These are phyloP conservation scores for Leptopilina drosophilae DNA, from an alignment of 2,888 invertebrate genomes.

Conservation along the genomic window DNA sequence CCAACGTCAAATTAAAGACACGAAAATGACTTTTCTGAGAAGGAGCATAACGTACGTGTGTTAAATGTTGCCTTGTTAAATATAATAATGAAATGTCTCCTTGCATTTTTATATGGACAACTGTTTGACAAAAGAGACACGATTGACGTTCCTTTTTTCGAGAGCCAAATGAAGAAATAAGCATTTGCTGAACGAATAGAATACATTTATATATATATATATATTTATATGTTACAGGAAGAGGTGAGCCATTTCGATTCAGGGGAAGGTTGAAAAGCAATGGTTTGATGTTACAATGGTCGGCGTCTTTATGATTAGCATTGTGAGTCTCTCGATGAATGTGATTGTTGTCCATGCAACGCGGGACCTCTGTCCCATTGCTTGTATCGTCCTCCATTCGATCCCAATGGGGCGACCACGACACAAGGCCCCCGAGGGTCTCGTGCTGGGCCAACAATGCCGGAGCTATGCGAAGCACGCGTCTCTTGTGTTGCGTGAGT, in stretches of 20 bases:
- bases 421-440: conserved; percentile 63
- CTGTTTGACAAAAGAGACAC: conserved; percentile 40
- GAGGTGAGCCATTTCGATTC: conserved; percentile 52
- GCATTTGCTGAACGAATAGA: conserved; percentile 52
- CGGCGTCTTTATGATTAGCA: conserved; percentile 77
- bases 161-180: conserved; percentile 60
- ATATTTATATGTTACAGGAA: conserved; percentile 2
- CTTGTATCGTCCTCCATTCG: conserved; percentile 57
- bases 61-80: no score
- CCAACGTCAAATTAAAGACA: no score
- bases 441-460: conserved; percentile 73
- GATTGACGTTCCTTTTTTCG: conserved; percentile 26
- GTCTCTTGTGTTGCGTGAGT: conserved; percentile 71
- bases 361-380: conserved; percentile 61
- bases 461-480: conserved; percentile 76
- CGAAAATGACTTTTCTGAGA: no score
- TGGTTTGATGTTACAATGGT: conserved; percentile 71
- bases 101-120: conserved; percentile 19
- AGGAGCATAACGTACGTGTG: no score
- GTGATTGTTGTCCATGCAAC: conserved; percentile 75
- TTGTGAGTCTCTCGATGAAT: conserved; percentile 75
- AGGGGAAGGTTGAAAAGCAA: conserved; percentile 52
- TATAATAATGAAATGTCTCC: background rate
- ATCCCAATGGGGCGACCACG: conserved; percentile 58
- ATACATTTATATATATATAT: background rate